Percentiles rank a stretch among this genome's conserved stretches.
These are phyloP conservation scores for Aphelocoma californica DNA, from an alignment of 2,797 vertebrate species.

Conservation along the genomic window DNA sequence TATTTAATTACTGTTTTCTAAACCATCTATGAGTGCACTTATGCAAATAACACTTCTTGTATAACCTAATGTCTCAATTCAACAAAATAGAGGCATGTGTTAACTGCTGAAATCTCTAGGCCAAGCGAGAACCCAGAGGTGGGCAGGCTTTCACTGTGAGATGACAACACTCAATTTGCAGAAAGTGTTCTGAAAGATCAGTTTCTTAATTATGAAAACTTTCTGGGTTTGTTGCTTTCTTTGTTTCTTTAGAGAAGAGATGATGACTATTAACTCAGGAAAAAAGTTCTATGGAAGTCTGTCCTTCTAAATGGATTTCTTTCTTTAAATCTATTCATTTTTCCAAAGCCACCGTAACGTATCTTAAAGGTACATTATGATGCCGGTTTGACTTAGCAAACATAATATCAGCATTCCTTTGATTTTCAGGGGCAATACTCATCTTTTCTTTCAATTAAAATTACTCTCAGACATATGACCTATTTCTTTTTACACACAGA, in stretches of 20 bases:
- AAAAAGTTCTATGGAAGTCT: rapidly evolving
- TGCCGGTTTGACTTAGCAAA: neutral
- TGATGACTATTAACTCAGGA: neutral
- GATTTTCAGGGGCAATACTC: neutral
- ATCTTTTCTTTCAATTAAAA: neutral
- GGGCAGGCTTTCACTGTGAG: neutral
- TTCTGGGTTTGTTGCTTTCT: neutral
- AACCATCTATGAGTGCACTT: neutral
- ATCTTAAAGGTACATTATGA: neutral
- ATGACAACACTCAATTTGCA: neutral
- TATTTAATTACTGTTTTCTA: constrained; percentile 3
- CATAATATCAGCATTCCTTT: neutral
- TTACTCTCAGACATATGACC: rapidly evolving
- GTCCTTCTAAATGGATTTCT: neutral
- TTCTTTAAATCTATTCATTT: neutral
- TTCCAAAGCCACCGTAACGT: neutral
- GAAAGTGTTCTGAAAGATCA: neutral
- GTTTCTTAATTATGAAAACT: neutral
- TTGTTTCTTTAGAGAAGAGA: neutral
- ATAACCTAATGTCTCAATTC: neutral
- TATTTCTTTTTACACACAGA: neutral
- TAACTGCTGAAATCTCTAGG: neutral
- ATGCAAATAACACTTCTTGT: neutral
- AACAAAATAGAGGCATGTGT: neutral
- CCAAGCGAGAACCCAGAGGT: neutral